These are phyloP conservation scores for Perithous albicinctus DNA, from an alignment of 2,888 invertebrate genomes.

Conservation along the genomic window DNA sequence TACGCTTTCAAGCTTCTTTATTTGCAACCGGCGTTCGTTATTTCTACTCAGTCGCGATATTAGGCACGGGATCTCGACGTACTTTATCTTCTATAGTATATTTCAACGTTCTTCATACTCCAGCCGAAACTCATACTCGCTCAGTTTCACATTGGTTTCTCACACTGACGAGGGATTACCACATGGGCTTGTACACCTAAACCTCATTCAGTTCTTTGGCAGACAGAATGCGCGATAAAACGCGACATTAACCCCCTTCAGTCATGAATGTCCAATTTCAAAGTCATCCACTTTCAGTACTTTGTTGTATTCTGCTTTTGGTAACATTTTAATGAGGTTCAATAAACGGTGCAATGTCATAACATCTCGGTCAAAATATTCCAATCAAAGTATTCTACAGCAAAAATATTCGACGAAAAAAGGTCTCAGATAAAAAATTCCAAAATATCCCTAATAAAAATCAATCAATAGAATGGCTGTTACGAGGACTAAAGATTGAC, in stretches of 20 bases:
- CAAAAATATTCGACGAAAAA: no score
- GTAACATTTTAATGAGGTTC: slow-evolving; percentile 3
- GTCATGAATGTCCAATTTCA: background rate
- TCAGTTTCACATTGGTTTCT: slow-evolving; percentile 25
- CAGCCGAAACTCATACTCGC: slow-evolving; percentile 9
- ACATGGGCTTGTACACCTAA: slow-evolving; percentile 4
- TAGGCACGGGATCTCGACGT: background rate
- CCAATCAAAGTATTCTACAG: no score
- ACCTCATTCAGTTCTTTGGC: background rate
- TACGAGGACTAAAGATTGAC: no score
- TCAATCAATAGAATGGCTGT: no score
- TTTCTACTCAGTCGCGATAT: slow-evolving; percentile 14
- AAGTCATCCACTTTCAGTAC: background rate
- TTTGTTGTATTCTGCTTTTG: background rate
- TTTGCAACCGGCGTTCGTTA: slow-evolving; percentile 21
- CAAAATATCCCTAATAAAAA: no score
- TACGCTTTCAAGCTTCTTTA: slow-evolving; percentile 1
- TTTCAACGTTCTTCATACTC: slow-evolving; percentile 19
- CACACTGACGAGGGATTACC: slow-evolving; percentile 12
- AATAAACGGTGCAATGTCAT: no score
- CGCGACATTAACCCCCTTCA: background rate
- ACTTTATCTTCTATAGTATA: slow-evolving; percentile 19
- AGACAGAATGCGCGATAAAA: background rate
- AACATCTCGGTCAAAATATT: no score
- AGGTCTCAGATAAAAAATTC: no score